Percentiles rank a stretch among this genome's conserved stretches.
These are phyloP conservation scores for Drosophila tani DNA, from an alignment of 1,140 invertebrate genomes.

Conservation along the genomic window DNA sequence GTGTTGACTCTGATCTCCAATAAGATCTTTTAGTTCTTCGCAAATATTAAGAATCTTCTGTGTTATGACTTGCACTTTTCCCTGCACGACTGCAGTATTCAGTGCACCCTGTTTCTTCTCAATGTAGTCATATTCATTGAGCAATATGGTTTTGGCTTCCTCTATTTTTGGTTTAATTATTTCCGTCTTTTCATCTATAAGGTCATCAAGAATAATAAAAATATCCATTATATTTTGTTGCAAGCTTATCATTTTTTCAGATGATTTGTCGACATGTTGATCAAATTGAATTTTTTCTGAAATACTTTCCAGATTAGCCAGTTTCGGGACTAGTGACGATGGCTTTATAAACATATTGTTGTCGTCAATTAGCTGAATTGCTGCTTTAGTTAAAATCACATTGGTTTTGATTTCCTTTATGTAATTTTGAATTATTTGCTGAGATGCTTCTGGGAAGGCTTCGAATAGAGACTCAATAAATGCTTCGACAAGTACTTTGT, in stretches of 20 bases:
- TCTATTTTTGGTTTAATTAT: constrained; percentile 44
- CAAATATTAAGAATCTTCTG: constrained; percentile 46
- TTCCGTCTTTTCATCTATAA: constrained; percentile 50
- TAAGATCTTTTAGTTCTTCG: constrained; percentile 37
- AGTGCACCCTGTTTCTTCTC: constrained; percentile 46
- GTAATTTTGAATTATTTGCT: constrained; percentile 48
- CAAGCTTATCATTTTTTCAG: constrained; percentile 65
- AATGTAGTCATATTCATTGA: constrained; percentile 58
- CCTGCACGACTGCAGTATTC: constrained; percentile 30
- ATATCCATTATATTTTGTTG: constrained; percentile 75
- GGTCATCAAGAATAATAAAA: constrained; percentile 70
- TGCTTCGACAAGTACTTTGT: constrained; percentile 45
- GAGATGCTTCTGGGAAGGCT: constrained; percentile 40
- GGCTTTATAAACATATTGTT: constrained; percentile 56
- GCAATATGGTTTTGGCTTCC: constrained; percentile 46
- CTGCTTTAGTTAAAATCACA: constrained; percentile 58
- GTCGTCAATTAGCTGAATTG: constrained; percentile 54
- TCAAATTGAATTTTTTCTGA: constrained; percentile 42
- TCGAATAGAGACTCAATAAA: constrained; percentile 61
- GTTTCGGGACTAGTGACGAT: constrained; percentile 59
- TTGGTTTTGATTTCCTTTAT: constrained; percentile 59
- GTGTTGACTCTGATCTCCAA: constrained; percentile 1
- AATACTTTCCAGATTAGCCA: constrained; percentile 58
- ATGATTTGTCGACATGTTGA: constrained; percentile 57
- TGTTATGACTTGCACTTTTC: constrained; percentile 49